A percentile compares a stretch with the other conserved stretches of the same genome.
Evolutionary conservation across 2,888 invertebrate genomes (phyloP).

Genomic region (Meliscaeva auricollis): DNA sequence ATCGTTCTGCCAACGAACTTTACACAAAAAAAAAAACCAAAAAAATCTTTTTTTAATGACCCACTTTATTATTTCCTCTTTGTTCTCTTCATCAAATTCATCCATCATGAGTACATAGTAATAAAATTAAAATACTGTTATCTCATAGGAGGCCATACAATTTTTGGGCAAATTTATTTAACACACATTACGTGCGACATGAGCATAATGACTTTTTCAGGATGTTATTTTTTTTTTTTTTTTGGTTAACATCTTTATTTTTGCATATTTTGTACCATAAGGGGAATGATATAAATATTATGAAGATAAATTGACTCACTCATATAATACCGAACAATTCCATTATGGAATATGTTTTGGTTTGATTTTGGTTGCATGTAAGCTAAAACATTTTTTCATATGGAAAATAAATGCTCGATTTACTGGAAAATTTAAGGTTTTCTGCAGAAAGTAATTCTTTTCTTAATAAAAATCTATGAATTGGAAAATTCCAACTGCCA

Average conservation of each 20-base stretch:
- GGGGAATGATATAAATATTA: slow-evolving; percentile 50
- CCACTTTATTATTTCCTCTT: not conserved
- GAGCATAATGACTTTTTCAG: slow-evolving; percentile 18
- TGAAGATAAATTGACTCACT: slow-evolving; percentile 67
- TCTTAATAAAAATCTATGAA: not conserved
- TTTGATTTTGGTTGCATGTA: not conserved
- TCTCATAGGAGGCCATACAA: not conserved
- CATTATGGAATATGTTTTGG: slow-evolving; percentile 8
- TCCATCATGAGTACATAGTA: not conserved
- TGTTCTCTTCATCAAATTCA: not conserved
- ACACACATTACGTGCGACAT: slow-evolving; percentile 23
- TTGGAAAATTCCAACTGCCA: not conserved
- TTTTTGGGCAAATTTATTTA: slow-evolving; percentile 2
- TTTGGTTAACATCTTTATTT: slow-evolving; percentile 26
- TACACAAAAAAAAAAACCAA: not conserved
- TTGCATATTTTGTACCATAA: slow-evolving; percentile 17
- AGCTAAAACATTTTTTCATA: not conserved
- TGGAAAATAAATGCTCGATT: slow-evolving; percentile 11
- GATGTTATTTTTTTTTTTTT: not conserved
- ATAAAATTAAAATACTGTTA: slow-evolving; percentile 4
- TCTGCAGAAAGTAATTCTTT: not conserved
- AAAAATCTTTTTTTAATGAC: not conserved
- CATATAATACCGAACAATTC: not conserved
- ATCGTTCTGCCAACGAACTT: too few species aligned
- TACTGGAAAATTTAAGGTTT: not conserved